phyloP scores from a whole-genome alignment of 2,797 vertebrate species.

The Meriones psammophilus region DNA sequence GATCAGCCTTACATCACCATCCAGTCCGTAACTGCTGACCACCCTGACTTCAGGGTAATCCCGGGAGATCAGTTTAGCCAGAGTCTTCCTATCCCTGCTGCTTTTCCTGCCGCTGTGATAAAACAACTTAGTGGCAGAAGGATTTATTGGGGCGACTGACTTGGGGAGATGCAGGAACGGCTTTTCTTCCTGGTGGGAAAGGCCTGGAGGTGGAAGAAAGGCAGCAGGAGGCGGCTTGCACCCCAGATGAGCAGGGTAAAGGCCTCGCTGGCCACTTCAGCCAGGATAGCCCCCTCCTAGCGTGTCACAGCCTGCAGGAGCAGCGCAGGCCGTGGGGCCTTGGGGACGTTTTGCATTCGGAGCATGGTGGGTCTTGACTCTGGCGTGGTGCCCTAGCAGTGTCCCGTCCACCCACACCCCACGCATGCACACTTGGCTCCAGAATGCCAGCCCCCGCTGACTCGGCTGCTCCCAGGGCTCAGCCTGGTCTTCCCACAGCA shows the following conservation, averaged over 20 bases:
- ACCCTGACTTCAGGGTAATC: neutral
- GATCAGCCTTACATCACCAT: neutral
- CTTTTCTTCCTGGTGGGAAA: neutral
- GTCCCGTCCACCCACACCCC: neutral
- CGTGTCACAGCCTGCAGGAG: no score
- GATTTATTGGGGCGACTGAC: neutral
- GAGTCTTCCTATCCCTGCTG: neutral
- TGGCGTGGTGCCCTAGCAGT: neutral
- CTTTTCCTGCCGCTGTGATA: neutral
- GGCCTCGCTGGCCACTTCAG: neutral
- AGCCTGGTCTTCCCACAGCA: neutral
- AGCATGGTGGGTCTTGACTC: neutral
- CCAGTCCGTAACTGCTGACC: neutral
- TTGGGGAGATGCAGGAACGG: neutral
- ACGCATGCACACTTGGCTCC: neutral
- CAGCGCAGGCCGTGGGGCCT: no score
- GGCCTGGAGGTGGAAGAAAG: neutral
- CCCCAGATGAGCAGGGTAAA: neutral
- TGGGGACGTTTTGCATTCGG: neutral
- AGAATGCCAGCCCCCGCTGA: neutral
- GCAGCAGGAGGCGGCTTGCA: neutral
- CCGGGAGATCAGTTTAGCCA: neutral
- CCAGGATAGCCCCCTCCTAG: no score
- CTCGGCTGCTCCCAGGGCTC: neutral
- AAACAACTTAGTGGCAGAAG: neutral